phyloP scores from a whole-genome alignment of 2,797 vertebrate species.

The Leucoraja ocellata region DNA sequence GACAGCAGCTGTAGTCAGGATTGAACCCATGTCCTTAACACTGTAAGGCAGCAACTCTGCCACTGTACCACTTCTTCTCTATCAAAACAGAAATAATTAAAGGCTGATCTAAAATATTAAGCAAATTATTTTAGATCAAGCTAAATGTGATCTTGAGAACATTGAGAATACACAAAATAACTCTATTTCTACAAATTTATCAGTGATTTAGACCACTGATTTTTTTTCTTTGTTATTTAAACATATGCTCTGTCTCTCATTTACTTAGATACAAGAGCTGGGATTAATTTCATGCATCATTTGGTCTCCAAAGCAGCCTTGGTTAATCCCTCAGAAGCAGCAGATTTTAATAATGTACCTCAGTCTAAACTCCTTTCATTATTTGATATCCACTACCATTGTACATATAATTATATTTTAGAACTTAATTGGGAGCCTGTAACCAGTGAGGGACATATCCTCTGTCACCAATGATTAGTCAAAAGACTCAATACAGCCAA shows the following conservation, averaged over 20 bases:
- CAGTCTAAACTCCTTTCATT: not conserved
- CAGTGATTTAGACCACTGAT: not conserved
- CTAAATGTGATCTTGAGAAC: not conserved
- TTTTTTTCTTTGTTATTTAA: conserved; percentile 2
- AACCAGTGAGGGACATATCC: not conserved
- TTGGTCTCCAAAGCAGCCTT: not conserved
- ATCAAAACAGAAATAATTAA: not conserved
- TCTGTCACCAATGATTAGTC: not conserved
- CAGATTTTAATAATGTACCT: not conserved
- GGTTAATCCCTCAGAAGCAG: not conserved
- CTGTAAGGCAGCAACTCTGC: too few species aligned
- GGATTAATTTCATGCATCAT: conserved; percentile 11
- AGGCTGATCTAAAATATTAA: not conserved
- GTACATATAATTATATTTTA: not conserved
- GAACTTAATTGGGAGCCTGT: not conserved
- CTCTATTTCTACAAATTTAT: not conserved
- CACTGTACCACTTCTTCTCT: too few species aligned
- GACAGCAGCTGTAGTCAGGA: too few species aligned
- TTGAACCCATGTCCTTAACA: too few species aligned
- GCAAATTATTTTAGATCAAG: not conserved
- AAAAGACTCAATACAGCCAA: not conserved
- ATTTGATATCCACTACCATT: not conserved
- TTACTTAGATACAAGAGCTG: not conserved
- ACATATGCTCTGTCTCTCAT: not conserved
- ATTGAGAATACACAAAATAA: not conserved